Evolutionary conservation across 2,113 vertebrate species (phyloP).

Genomic region (Gobius niger): DNA sequence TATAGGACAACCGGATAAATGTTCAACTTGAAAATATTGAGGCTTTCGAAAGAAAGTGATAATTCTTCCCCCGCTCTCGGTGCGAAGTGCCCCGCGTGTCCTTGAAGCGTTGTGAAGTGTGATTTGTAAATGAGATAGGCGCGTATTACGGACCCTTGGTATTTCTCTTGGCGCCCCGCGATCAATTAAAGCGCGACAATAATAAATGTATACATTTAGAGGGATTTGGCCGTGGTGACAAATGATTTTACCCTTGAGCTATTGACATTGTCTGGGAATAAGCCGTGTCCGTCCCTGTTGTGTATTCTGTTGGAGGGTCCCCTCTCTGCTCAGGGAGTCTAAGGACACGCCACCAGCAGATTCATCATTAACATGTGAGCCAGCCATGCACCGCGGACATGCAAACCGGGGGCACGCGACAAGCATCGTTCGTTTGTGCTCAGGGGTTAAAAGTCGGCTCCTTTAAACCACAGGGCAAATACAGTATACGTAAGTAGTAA

Average conservation of each 20-base stretch:
- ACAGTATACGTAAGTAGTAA: too few species aligned
- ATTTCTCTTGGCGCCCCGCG: slow-evolving; percentile 72
- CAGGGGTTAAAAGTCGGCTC: slow-evolving; percentile 11
- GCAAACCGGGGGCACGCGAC: not conserved
- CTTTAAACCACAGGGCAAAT: not conserved
- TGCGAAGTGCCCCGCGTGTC: slow-evolving; percentile 58
- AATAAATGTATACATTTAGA: slow-evolving; percentile 84
- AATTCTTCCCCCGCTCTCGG: slow-evolving; percentile 39
- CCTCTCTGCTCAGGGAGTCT: slow-evolving; percentile 74
- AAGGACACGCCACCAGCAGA: slow-evolving; percentile 64
- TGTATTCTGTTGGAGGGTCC: slow-evolving; percentile 76
- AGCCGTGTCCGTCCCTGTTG: slow-evolving; percentile 78
- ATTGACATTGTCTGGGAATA: slow-evolving; percentile 80
- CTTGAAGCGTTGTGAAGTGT: slow-evolving; percentile 72
- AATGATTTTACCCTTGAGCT: slow-evolving; percentile 84
- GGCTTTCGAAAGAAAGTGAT: slow-evolving; percentile 27
- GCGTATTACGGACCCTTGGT: slow-evolving; percentile 76
- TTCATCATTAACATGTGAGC: slow-evolving; percentile 70
- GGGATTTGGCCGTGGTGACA: slow-evolving; percentile 74
- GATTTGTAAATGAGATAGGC: slow-evolving; percentile 80
- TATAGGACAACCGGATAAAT: slow-evolving; percentile 39
- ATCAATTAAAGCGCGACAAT: slow-evolving; percentile 81
- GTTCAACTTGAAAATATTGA: slow-evolving; percentile 37
- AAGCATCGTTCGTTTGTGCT: slow-evolving; percentile 9
- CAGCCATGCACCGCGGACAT: slow-evolving; percentile 19